phyloP scores from a whole-genome alignment of 2,113 vertebrate species.

The Sardina pilchardus region DNA sequence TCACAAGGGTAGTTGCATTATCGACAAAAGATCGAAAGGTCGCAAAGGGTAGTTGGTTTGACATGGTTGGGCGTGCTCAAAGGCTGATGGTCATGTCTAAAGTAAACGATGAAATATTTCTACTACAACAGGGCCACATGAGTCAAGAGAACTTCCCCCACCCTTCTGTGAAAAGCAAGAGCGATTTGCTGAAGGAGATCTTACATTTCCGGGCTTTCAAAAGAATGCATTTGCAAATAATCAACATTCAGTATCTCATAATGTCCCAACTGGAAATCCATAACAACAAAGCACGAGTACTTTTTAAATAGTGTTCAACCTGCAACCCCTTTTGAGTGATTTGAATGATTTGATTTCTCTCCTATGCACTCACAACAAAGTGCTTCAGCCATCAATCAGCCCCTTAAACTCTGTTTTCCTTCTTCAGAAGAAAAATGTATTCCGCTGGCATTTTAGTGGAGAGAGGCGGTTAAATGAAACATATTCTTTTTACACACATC shows the following conservation, averaged over 20 bases:
- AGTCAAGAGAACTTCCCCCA: background rate
- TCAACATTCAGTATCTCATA: background rate
- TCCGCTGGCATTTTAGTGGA: constrained; percentile 35
- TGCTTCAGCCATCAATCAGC: constrained; percentile 40
- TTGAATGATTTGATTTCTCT: background rate
- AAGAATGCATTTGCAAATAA: background rate
- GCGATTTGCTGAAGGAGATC: background rate
- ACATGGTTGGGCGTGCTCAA: too few relatives aligned
- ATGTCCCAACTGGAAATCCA: background rate
- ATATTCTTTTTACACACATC: constrained; percentile 47
- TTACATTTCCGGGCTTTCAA: background rate
- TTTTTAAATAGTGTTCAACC: background rate
- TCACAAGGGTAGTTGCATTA: too few relatives aligned
- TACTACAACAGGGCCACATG: constrained; percentile 40
- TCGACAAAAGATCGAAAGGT: too few relatives aligned
- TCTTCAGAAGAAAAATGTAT: constrained; percentile 28
- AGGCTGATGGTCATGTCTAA: too few relatives aligned
- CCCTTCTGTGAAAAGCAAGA: background rate
- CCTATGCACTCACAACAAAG: background rate
- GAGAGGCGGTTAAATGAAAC: constrained; percentile 42
- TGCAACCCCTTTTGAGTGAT: background rate
- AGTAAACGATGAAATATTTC: too few relatives aligned
- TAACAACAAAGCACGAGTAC: background rate
- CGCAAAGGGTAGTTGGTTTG: too few relatives aligned
- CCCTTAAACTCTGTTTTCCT: constrained; percentile 21